Conservation (phyloP, 1,140 invertebrate species). For the Penaeus indicus region DNA sequence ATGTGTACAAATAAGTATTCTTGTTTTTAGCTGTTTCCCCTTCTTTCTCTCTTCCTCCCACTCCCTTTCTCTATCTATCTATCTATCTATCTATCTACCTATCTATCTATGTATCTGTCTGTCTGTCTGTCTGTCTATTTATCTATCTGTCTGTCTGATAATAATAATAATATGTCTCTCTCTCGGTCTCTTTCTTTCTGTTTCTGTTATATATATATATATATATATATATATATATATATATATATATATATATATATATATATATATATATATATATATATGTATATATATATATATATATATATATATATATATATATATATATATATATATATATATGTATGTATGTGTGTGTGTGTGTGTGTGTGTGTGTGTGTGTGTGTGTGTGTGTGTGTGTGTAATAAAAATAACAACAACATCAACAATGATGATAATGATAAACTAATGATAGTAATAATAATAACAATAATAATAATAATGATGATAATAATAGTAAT, state of each 20-base stretch:
- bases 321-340: constrained; percentile 21
- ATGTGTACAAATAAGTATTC: too few relatives aligned
- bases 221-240: neutral
- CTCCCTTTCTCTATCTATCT: constrained; percentile 8
- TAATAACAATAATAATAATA: too few relatives aligned
- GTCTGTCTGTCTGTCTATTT: neutral
- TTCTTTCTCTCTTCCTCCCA: constrained; percentile 3
- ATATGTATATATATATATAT: constrained; percentile 17
- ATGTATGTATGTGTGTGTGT: neutral
- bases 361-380: neutral
- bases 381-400: neutral
- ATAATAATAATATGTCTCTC: neutral
- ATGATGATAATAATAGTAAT: too few relatives aligned
- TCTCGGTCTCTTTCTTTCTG: neutral
- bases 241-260: neutral
- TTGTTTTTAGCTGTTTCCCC: too few relatives aligned
- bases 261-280: constrained; percentile 20
- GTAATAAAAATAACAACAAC: too few relatives aligned
- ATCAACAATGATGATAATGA: too few relatives aligned
- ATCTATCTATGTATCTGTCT: neutral
- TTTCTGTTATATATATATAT: too few relatives aligned
- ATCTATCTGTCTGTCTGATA: neutral
- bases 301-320: constrained; percentile 20
- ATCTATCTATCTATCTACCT: neutral
- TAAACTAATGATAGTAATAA: too few relatives aligned